These are phyloP conservation scores for Zeugodacus cucurbitae DNA, from an alignment of 1,140 invertebrate species.

Conservation along the genomic window DNA sequence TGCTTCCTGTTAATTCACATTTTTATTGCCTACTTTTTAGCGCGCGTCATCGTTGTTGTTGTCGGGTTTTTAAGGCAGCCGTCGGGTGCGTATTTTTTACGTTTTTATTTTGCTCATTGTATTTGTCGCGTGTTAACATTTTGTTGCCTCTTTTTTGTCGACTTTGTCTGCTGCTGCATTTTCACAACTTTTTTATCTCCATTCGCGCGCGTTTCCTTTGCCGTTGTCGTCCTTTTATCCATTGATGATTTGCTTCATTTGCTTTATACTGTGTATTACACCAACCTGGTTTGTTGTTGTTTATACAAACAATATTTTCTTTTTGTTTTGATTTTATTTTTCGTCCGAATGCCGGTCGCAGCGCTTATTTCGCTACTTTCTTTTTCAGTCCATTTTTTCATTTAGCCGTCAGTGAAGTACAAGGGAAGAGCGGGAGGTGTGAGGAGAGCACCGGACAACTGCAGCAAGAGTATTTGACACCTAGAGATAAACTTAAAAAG, in stretches of 20 bases:
- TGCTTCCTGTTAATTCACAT: conserved; percentile 33
- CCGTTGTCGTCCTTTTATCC: neutral
- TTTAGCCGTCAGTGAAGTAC: neutral
- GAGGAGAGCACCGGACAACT: neutral
- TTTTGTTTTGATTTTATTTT: conserved; percentile 35
- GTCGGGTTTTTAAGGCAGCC: neutral
- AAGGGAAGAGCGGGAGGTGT: neutral
- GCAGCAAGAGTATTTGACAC: neutral
- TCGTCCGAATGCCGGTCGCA: neutral
- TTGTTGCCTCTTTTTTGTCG: neutral
- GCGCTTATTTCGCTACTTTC: neutral
- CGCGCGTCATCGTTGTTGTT: neutral
- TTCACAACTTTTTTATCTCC: conserved; percentile 25
- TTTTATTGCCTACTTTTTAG: neutral
- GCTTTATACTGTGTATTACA: neutral
- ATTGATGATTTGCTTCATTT: neutral
- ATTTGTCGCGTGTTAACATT: conserved; percentile 22
- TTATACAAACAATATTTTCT: neutral
- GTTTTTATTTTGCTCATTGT: conserved; percentile 15
- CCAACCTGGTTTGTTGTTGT: neutral
- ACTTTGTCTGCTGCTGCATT: neutral
- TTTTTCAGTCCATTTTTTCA: neutral
- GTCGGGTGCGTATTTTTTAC: neutral
- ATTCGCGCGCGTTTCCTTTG: conserved; percentile 15
- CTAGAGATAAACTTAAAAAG: neutral